Evolutionary conservation across 2,113 vertebrate species (phyloP).

Genomic region (Ammodramus savannarum): DNA sequence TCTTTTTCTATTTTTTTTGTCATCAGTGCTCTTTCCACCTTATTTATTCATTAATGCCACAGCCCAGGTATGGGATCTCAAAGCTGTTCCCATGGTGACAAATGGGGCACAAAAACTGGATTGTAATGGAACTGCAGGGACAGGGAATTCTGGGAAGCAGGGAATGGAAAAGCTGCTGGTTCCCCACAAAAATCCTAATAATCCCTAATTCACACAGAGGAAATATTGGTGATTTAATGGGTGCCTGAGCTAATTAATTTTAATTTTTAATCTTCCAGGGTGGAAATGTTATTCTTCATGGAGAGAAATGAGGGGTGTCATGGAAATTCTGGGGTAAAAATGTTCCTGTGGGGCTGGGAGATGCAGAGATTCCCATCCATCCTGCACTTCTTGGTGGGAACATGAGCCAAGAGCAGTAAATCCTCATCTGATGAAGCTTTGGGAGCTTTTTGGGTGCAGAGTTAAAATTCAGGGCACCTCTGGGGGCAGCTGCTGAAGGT

Average conservation of each 20-base stretch:
- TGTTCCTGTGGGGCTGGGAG: background rate
- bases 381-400: background rate
- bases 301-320: rapidly evolving
- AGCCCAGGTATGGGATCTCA: background rate
- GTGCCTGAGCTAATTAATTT: background rate
- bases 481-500: background rate
- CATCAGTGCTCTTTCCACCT: background rate
- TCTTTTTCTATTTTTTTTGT: background rate
- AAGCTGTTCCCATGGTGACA: conserved; percentile 9
- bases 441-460: background rate
- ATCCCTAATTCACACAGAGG: background rate
- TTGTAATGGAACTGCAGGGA: rapidly evolving
- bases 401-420: rapidly evolving
- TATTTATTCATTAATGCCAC: background rate
- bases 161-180: background rate
- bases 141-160: background rate
- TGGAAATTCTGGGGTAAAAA: background rate
- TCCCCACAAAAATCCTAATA: background rate
- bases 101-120: background rate
- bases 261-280: background rate
- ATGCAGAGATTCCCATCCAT: background rate
- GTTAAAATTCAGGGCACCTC: background rate
- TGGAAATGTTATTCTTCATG: background rate
- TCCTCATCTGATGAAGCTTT: background rate
- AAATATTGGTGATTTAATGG: background rate